These are phyloP conservation scores for Cygnus atratus DNA, from an alignment of 2,113 vertebrate genomes.

Conservation along the genomic window DNA sequence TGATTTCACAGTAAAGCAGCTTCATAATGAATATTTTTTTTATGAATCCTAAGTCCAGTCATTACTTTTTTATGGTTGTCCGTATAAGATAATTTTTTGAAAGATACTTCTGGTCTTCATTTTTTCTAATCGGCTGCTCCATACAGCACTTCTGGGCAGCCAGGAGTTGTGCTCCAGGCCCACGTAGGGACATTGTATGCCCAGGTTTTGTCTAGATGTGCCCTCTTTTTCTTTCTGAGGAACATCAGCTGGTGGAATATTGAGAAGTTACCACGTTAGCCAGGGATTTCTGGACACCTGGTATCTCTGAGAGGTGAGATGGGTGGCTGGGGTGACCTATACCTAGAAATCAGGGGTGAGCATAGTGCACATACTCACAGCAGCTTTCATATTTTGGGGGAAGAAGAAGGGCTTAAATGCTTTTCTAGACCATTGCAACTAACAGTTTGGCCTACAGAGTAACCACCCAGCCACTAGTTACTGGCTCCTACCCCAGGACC, in stretches of 20 bases:
- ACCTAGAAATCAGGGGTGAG: background rate
- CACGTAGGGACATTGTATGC: rapidly evolving
- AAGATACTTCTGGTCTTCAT: background rate
- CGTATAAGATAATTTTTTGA: background rate
- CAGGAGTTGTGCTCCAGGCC: background rate
- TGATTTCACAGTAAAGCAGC: conserved; percentile 37
- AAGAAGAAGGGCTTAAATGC: background rate
- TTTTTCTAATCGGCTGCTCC: background rate
- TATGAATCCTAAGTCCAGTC: conserved; percentile 11
- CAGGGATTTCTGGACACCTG: background rate
- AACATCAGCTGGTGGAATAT: background rate
- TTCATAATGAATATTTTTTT: conserved; percentile 49
- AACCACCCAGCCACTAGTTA: background rate
- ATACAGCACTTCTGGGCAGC: background rate
- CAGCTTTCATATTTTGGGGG: background rate
- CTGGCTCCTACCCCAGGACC: background rate
- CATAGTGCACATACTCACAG: rapidly evolving
- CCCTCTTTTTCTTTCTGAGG: background rate
- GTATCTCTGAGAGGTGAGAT: background rate
- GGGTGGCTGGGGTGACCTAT: background rate
- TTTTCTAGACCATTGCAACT: background rate
- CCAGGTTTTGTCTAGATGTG: background rate
- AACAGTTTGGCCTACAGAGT: background rate
- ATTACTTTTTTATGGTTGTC: background rate
- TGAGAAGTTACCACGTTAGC: background rate